These are phyloP conservation scores for Anastatus disparis DNA, from an alignment of 1,140 invertebrate genomes.

Conservation along the genomic window DNA sequence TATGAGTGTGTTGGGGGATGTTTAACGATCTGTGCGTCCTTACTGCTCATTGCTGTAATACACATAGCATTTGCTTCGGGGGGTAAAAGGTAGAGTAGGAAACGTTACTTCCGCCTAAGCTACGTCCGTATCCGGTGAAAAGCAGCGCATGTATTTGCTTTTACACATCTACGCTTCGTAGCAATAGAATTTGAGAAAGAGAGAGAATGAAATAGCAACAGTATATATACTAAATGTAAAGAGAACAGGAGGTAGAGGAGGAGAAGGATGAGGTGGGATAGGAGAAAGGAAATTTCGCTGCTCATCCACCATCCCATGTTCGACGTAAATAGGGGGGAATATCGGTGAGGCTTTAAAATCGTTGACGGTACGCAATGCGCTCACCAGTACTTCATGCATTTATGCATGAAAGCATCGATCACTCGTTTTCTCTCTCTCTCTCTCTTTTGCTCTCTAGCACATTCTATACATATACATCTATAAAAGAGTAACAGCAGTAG, in stretches of 20 bases:
- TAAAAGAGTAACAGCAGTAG: not conserved
- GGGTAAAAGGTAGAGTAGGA: not conserved
- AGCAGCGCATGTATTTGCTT: not conserved
- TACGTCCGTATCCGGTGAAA: not conserved
- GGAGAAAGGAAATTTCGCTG: conserved; percentile 22
- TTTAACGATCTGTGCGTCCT: conserved; percentile 2
- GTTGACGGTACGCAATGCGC: not conserved
- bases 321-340: conserved; percentile 12
- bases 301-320: not conserved
- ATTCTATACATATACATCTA: not conserved
- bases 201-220: too few species aligned
- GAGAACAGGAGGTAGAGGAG: not conserved
- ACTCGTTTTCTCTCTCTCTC: not conserved
- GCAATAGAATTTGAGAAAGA: not conserved
- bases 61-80: too few species aligned
- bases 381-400: conserved; percentile 22
- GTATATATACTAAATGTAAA: too few species aligned
- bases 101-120: not conserved
- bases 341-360: conserved; percentile 18
- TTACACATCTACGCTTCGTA: not conserved
- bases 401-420: conserved; percentile 30
- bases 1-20: not conserved
- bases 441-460: too few species aligned
- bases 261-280: not conserved
- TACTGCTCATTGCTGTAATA: too few species aligned